A percentile compares a stretch with the other conserved stretches of the same genome.
These are phyloP conservation scores for Andinoacara biseriatus DNA, from an alignment of 2,113 vertebrate species.

Conservation along the genomic window DNA sequence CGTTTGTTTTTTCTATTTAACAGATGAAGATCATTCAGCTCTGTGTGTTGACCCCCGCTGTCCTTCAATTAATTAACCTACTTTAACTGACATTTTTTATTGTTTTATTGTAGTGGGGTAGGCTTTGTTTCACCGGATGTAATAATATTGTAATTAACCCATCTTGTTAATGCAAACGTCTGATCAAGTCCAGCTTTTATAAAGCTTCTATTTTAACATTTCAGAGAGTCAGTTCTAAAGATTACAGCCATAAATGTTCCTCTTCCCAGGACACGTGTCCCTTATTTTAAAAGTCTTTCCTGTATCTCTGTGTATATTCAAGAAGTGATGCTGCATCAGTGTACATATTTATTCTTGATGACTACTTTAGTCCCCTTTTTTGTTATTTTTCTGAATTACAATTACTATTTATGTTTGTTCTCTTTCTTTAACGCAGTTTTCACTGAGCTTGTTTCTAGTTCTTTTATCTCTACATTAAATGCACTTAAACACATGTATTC, in stretches of 20 bases:
- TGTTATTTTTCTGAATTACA: not conserved
- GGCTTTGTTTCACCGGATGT: constrained; percentile 18
- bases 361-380: constrained; percentile 31
- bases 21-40: constrained; percentile 46
- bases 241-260: constrained; percentile 11
- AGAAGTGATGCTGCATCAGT: constrained; percentile 38
- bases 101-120: constrained; percentile 45
- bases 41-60: not conserved
- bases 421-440: constrained; percentile 23
- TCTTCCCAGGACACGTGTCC: not conserved
- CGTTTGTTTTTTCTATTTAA: constrained; percentile 13
- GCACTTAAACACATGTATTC: constrained; percentile 58
- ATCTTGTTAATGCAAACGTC: constrained; percentile 36
- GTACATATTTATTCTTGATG: constrained; percentile 71
- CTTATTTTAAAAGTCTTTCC: constrained; percentile 23
- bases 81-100: constrained; percentile 49
- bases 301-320: constrained; percentile 5
- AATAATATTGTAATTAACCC: constrained; percentile 52
- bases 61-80: constrained; percentile 14
- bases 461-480: constrained; percentile 68
- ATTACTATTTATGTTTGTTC: constrained; percentile 73
- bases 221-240: constrained; percentile 16
- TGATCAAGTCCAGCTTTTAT: constrained; percentile 74
- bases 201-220: constrained; percentile 70
- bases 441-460: not conserved